Evolutionary conservation across 2,113 vertebrate genomes (phyloP), one percentile per base, ranked within the genome.

Genomic region (Paracyprichromis sp.): DNA sequence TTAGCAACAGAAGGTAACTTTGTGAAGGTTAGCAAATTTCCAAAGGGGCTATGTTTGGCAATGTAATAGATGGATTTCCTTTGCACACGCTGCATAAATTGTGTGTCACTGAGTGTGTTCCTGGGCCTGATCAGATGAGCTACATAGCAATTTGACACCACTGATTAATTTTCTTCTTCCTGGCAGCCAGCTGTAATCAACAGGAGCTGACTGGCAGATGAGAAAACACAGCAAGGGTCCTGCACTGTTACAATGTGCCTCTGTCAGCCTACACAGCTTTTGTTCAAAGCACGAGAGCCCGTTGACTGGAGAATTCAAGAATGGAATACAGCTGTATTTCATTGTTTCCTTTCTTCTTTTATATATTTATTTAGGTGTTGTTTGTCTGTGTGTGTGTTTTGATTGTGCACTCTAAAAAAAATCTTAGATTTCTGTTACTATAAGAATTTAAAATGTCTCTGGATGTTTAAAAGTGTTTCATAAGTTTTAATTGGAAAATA

Each of bases 111-210:
- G 83, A 91, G 50, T 53, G 61, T 54, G 61, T 89, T 92, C 66
- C 59, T 73, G 84, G 6, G 84, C 83, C 80, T 61, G 87, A 90
- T 94, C 87, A 92, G 89, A 93, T 80, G 93, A 93, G 90, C 56
- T 90, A 86, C 86, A 89, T 85, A 82, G 87, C 80, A 85, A 90
- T 89, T 81, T 93, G 94, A 92, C 92, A 93, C 89, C 88, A 38
- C 83, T 92, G 93, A 95, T 94, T 88, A 90, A 95, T 95, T 88
- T 83, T 45, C 80, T 86, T 82, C 86, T 89, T 88, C 86, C 88
- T 76, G 84, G 92, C 87, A 93, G 91, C 90, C 91, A 94, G 93
- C 92, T 94, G 94, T 95, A 94, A 95, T 94, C 94, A 95, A 94
- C 92, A 82, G 94, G 92, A 93, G 92, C 88, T 90, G 93, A 91